These are phyloP conservation scores for Antitype chi DNA, from an alignment of 2,888 invertebrate genomes.

Conservation along the genomic window DNA sequence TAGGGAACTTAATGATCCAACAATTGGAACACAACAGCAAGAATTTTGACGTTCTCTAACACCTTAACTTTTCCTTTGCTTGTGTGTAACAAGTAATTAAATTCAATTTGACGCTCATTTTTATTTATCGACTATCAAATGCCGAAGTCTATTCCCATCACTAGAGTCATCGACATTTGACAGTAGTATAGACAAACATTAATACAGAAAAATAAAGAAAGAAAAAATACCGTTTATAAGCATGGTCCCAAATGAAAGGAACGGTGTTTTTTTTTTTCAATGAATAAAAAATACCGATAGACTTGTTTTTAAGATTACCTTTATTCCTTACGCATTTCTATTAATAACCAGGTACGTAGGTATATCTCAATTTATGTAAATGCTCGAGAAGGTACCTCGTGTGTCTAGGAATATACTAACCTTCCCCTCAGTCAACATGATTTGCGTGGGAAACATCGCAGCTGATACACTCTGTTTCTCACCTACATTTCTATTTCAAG, in stretches of 20 bases:
- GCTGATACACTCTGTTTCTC: conserved; percentile 42
- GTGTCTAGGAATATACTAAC: conserved; percentile 46
- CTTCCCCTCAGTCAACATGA: conserved; percentile 47
- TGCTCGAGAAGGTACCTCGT: conserved; percentile 6
- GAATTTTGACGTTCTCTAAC: too few species aligned
- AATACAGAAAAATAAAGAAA: neutral
- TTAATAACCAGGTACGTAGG: neutral
- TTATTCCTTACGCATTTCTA: neutral
- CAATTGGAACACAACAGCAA: neutral
- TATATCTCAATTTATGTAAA: conserved; percentile 22
- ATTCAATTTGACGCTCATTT: neutral
- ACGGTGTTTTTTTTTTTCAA: too few species aligned
- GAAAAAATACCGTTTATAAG: neutral
- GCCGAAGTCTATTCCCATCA: neutral
- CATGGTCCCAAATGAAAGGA: too few species aligned
- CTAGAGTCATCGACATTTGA: conserved; percentile 2
- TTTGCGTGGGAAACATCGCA: conserved; percentile 61
- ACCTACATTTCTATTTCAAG: conserved; percentile 50
- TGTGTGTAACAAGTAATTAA: neutral
- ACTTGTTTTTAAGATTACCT: neutral
- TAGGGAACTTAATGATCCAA: too few species aligned
- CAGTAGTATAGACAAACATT: neutral
- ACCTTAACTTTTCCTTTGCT: neutral
- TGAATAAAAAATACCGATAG: neutral
- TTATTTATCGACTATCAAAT: neutral